Percentiles rank a stretch among this genome's conserved stretches.
These are phyloP conservation scores for Hoplias malabaricus DNA, from an alignment of 2,113 vertebrate species.

Conservation along the genomic window DNA sequence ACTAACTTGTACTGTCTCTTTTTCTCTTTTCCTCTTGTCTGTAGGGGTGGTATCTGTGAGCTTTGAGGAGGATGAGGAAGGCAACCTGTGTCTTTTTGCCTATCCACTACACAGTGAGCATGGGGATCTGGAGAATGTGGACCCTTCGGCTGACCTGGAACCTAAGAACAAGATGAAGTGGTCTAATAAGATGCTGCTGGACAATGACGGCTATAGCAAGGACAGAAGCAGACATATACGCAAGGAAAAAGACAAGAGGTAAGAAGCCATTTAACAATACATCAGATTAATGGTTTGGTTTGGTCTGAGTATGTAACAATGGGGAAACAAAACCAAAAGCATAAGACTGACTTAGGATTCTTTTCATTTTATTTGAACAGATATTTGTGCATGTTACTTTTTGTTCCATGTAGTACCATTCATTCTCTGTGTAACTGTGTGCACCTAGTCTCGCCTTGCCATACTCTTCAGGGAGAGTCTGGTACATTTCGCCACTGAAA, in stretches of 20 bases:
- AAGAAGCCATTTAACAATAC: background rate
- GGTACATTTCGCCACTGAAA: no score
- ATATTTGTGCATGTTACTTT: no score
- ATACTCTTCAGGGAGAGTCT: no score
- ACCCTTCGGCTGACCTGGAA: constrained; percentile 88
- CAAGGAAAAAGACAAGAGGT: constrained; percentile 95
- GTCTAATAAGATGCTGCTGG: constrained; percentile 90
- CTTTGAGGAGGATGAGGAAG: constrained; percentile 97
- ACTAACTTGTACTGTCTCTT: background rate
- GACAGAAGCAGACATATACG: constrained; percentile 81
- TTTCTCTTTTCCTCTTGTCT: constrained; percentile 48
- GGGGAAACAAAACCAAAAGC: no score
- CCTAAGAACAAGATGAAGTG: constrained; percentile 93
- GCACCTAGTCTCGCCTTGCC: no score
- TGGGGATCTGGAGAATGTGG: constrained; percentile 85
- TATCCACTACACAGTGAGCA: constrained; percentile 93
- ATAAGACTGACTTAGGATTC: no score
- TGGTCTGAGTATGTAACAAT: no score
- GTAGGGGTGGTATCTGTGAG: constrained; percentile 92
- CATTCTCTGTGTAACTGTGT: no score
- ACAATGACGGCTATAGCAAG: constrained; percentile 79
- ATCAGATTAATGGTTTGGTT: no score
- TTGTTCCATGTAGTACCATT: no score
- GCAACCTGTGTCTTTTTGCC: constrained; percentile 92
- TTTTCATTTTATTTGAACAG: no score